These are phyloP conservation scores for Chesias legatella DNA, from an alignment of 2,888 invertebrate genomes.

Conservation along the genomic window DNA sequence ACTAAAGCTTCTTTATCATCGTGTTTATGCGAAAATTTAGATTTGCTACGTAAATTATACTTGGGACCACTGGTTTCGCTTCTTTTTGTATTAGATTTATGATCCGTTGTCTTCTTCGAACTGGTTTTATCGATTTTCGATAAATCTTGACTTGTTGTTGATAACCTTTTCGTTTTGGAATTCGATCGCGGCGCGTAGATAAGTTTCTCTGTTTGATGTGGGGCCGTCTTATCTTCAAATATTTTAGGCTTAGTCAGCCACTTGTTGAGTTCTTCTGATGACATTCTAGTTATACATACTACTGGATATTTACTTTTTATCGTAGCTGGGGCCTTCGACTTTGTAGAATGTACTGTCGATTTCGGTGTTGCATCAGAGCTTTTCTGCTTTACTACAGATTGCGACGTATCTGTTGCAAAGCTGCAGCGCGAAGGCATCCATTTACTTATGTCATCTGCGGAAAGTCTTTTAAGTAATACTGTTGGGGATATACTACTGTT, in stretches of 20 bases:
- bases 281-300: constrained; percentile 2
- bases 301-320: constrained; percentile 3
- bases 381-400: too few species aligned
- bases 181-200: constrained; percentile 6
- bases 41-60: too few species aligned
- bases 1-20: too few species aligned
- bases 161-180: background rate
- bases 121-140: too few species aligned
- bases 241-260: constrained; percentile 19
- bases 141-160: too few species aligned
- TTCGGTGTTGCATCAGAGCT: too few species aligned
- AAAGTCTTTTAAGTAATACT: constrained; percentile 34
- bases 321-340: background rate
- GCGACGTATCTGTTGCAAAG: constrained; percentile 8
- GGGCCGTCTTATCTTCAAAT: background rate
- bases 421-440: constrained; percentile 23
- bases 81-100: too few species aligned
- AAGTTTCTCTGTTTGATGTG: constrained; percentile 3
- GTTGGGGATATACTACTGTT: constrained; percentile 30
- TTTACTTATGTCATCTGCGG: constrained; percentile 38
- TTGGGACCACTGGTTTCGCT: too few species aligned
- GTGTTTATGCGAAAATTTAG: too few species aligned
- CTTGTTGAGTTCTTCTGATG: constrained; percentile 14
- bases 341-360: too few species aligned
- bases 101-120: too few species aligned